Percentiles rank a stretch among this genome's conserved stretches.
These are phyloP conservation scores for Phataginus tetradactyla DNA, from an alignment of 2,797 vertebrate genomes.

Conservation along the genomic window DNA sequence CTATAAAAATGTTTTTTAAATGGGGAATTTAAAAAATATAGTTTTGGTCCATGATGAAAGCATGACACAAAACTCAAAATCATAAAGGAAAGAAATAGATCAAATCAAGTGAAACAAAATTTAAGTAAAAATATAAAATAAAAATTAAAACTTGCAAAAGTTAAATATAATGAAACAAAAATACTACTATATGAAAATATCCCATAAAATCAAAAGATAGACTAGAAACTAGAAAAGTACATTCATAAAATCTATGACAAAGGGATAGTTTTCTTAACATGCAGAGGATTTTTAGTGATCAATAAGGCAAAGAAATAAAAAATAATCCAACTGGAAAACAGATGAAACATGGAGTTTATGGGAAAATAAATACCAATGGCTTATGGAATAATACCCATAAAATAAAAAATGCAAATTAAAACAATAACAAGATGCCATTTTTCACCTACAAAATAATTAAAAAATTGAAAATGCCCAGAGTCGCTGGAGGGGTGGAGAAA, in stretches of 20 bases:
- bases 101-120: background rate
- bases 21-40: background rate
- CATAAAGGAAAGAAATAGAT: background rate
- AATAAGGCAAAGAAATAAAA: background rate
- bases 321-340: conserved; percentile 16
- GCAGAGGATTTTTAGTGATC: background rate
- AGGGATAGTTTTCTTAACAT: background rate
- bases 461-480: background rate
- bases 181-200: background rate
- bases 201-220: background rate
- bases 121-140: background rate
- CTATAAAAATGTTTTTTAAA: background rate
- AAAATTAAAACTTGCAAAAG: background rate
- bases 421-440: background rate
- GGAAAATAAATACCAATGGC: background rate
- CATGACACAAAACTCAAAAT: background rate
- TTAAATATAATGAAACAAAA: background rate
- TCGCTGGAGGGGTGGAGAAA: background rate
- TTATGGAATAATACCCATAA: background rate
- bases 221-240: background rate
- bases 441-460: background rate
- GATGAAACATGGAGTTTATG: background rate
- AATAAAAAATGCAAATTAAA: conserved; percentile 6
- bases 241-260: background rate
- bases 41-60: background rate